Percentiles rank a stretch among this genome's conserved stretches.
phyloP scores from a whole-genome alignment of 2,888 invertebrate species.

The Diploptera punctata region DNA sequence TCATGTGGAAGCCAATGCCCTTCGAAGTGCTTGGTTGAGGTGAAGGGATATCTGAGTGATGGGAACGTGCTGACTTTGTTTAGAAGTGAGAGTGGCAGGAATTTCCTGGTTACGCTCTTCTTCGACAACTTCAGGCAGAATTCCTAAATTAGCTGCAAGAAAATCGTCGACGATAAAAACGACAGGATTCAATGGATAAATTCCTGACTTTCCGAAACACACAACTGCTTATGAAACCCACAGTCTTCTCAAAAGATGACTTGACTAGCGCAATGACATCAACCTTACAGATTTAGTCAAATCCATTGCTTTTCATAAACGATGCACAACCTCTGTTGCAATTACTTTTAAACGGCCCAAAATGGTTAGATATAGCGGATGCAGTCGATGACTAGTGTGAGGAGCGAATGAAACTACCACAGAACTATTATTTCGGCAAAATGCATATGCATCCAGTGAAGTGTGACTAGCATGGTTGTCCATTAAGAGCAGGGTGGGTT shows the following conservation, averaged over 20 bases:
- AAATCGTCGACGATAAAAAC: no score
- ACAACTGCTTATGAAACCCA: conserved; percentile 24
- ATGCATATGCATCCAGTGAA: conserved; percentile 15
- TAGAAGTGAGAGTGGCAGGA: no score
- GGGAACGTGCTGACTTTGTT: no score
- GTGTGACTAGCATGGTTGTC: conserved; percentile 38
- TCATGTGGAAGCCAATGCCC: no score
- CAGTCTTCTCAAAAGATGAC: no score
- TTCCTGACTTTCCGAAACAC: no score
- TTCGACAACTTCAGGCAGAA: no score
- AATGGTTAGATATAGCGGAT: conserved; percentile 38
- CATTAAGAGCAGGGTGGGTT: conserved; percentile 34
- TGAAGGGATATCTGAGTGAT: no score
- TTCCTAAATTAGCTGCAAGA: no score
- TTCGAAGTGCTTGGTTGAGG: no score
- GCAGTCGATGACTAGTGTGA: conserved; percentile 35
- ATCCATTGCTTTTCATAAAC: conserved; percentile 24
- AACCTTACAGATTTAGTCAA: conserved; percentile 19
- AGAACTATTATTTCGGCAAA: conserved; percentile 31
- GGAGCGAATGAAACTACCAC: conserved; percentile 36
- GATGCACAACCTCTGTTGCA: conserved; percentile 21
- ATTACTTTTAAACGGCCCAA: conserved; percentile 33
- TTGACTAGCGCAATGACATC: conserved; percentile 5
- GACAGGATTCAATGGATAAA: no score
- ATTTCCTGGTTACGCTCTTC: no score